Percentiles rank a stretch among this genome's conserved stretches.
Evolutionary conservation across 2,797 vertebrate species (phyloP).

Genomic region (Linurgus olivaceus): DNA sequence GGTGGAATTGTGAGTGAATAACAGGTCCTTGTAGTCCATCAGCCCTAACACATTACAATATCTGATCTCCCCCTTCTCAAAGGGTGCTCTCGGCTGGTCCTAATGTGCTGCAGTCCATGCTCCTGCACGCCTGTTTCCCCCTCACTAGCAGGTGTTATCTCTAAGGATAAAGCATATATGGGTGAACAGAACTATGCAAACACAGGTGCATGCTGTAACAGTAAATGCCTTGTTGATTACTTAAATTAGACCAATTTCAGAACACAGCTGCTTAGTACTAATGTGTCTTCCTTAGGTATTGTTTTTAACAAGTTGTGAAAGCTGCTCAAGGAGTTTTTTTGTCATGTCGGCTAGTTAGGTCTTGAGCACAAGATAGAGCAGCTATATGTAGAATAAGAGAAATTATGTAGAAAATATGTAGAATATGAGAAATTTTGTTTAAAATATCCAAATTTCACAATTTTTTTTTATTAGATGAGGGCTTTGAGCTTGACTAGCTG

Average conservation of each 20-base stretch:
- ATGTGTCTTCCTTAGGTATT: background rate
- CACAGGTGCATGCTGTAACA: background rate
- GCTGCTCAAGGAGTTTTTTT: background rate
- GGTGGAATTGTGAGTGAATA: background rate
- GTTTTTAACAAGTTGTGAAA: background rate
- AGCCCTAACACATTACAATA: background rate
- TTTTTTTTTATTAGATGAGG: background rate
- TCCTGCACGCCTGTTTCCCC: background rate
- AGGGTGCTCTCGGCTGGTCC: background rate
- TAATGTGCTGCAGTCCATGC: fast-evolving
- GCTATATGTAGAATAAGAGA: background rate
- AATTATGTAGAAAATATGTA: too few species aligned
- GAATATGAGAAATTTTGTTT: background rate
- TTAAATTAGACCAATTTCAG: conserved; percentile 23
- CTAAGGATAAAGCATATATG: background rate
- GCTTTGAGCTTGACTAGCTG: background rate
- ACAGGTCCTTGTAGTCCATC: background rate
- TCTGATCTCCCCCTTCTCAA: background rate
- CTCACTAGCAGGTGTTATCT: background rate
- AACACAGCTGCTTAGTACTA: background rate
- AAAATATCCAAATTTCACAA: background rate
- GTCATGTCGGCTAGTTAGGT: background rate
- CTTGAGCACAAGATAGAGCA: background rate
- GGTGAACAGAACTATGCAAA: background rate
- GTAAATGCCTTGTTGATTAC: background rate